Evolutionary conservation across 2,888 invertebrate species (phyloP).

Genomic region (Meiosimyza decipiens): DNA sequence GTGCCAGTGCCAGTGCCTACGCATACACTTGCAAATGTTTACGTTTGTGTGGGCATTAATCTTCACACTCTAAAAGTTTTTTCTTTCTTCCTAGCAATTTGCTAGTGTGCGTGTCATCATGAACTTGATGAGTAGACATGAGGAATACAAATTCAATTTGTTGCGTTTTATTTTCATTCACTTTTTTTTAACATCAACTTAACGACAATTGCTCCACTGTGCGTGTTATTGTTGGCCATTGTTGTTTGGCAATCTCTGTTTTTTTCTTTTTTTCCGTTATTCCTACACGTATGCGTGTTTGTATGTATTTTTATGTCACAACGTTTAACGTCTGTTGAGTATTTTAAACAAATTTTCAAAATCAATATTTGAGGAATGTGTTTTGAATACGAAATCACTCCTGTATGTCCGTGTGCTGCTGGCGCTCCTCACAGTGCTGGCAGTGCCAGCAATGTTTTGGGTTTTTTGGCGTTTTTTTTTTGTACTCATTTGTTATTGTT

Average conservation of each 20-base stretch:
- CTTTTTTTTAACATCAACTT: conserved; percentile 1
- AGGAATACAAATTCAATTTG: too few relatives aligned
- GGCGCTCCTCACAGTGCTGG: too few relatives aligned
- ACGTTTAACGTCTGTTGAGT: conserved; percentile 43
- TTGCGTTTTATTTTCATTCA: too few relatives aligned
- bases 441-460: background rate
- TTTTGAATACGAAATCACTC: conserved; percentile 58
- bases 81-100: too few relatives aligned
- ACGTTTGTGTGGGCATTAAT: too few relatives aligned
- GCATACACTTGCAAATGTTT: too few relatives aligned
- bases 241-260: conserved; percentile 27
- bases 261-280: background rate
- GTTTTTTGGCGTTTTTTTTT: conserved; percentile 7
- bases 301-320: conserved; percentile 1
- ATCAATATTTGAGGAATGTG: conserved; percentile 63
- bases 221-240: conserved; percentile 8
- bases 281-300: conserved; percentile 13
- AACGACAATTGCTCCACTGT: conserved; percentile 24
- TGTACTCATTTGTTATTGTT: background rate
- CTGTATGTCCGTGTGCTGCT: background rate
- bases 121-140: too few relatives aligned
- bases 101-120: too few relatives aligned
- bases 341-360: conserved; percentile 59
- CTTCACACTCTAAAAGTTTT: too few relatives aligned
- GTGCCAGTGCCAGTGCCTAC: too few relatives aligned